A percentile compares a stretch with the other conserved stretches of the same genome.
Evolutionary conservation across 1,140 invertebrate species (phyloP).

Genomic region (Drosophila arawakana): DNA sequence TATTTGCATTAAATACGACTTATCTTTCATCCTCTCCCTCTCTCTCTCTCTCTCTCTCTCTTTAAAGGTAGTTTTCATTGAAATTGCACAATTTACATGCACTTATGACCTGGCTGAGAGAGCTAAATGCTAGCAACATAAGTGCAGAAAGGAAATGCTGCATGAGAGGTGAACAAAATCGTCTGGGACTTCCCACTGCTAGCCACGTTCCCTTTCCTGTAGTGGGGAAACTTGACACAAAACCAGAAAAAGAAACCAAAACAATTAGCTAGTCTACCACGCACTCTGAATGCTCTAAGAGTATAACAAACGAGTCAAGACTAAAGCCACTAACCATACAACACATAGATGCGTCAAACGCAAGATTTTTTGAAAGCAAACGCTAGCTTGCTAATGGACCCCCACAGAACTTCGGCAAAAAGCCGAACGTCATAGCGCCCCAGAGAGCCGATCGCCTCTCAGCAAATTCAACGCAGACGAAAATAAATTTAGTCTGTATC

Average conservation of each 20-base stretch:
- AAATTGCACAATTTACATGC: conserved; percentile 61
- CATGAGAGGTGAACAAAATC: conserved; percentile 54
- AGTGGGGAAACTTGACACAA: conserved; percentile 59
- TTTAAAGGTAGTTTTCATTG: conserved; percentile 49
- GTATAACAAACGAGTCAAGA: neutral
- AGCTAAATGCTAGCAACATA: conserved; percentile 52
- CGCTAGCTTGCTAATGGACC: too few species aligned
- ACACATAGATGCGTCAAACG: too few species aligned
- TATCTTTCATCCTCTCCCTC: neutral
- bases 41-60: too few species aligned
- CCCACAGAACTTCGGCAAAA: too few species aligned
- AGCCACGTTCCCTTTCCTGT: conserved; percentile 20
- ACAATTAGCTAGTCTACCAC: conserved; percentile 1
- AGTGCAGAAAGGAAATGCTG: conserved; percentile 32
- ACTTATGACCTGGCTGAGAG: conserved; percentile 48
- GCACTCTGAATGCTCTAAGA: conserved; percentile 14
- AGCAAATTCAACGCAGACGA: too few species aligned
- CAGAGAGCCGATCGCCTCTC: too few species aligned
- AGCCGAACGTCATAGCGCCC: too few species aligned
- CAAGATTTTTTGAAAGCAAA: too few species aligned
- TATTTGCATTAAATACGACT: neutral
- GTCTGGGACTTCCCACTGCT: conserved; percentile 20
- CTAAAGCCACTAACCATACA: too few species aligned
- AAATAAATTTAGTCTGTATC: too few species aligned
- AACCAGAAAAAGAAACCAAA: conserved; percentile 17